Percentiles rank a stretch among this genome's conserved stretches.
phyloP scores from a whole-genome alignment of 2,113 vertebrate species.

The Thryonomys swinderianus region DNA sequence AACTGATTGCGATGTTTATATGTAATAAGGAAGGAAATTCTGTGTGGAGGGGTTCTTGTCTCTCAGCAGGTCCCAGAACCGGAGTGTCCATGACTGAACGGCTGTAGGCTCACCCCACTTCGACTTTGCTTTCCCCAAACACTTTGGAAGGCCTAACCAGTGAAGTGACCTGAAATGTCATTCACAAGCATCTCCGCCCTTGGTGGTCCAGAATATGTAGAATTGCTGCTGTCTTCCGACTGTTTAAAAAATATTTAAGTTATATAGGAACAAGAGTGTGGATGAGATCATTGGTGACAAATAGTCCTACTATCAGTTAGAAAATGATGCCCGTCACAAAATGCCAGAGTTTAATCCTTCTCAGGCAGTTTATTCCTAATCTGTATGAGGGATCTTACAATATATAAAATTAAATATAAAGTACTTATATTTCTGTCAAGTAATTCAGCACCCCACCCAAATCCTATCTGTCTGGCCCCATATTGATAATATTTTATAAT shows the following conservation, averaged over 20 bases:
- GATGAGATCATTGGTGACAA: slow-evolving; percentile 36
- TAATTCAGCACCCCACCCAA: slow-evolving; percentile 72
- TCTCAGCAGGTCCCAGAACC: background rate
- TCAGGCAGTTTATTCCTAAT: background rate
- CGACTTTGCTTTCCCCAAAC: background rate
- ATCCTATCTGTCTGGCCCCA: slow-evolving; percentile 8
- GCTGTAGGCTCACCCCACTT: rapidly evolving
- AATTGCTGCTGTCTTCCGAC: background rate
- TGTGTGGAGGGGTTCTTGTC: background rate
- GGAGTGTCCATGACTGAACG: rapidly evolving
- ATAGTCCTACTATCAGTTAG: slow-evolving; percentile 54
- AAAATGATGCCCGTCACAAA: slow-evolving; percentile 40
- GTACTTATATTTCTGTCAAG: slow-evolving; percentile 33
- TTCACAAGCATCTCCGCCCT: background rate
- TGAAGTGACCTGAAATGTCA: background rate
- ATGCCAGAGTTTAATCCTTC: slow-evolving; percentile 27
- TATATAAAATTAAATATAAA: background rate
- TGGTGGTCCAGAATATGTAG: background rate
- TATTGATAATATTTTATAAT: slow-evolving; percentile 22
- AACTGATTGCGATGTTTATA: background rate
- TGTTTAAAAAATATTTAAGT: background rate
- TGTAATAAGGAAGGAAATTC: slow-evolving; percentile 34
- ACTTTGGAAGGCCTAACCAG: background rate
- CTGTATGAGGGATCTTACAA: background rate
- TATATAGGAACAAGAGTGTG: slow-evolving; percentile 59